Evolutionary conservation across 2,113 vertebrate species (phyloP).

Genomic region (Abramis brama): DNA sequence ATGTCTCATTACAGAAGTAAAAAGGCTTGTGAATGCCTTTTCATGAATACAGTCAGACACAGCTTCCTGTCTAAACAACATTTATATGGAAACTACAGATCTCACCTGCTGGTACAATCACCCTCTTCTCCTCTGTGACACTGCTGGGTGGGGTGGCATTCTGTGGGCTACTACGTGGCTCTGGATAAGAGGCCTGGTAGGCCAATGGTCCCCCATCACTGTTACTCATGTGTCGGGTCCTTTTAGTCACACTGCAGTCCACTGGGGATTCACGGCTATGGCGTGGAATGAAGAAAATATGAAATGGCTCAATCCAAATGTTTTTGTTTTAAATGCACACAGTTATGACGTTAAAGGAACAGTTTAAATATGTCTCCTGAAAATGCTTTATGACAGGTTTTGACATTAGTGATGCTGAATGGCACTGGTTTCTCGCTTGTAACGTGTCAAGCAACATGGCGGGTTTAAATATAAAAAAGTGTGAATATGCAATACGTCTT

Average conservation of each 20-base stretch:
- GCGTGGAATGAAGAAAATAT: background rate
- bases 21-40: background rate
- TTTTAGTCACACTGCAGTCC: conserved; percentile 76
- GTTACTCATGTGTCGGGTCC: conserved; percentile 75
- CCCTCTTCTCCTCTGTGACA: conserved; percentile 81
- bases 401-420: background rate
- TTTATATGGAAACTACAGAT: background rate
- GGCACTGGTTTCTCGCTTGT: background rate
- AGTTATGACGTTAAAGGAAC: background rate
- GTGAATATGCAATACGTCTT: background rate
- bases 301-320: background rate
- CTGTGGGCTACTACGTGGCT: conserved; percentile 74
- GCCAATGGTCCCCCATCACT: conserved; percentile 68
- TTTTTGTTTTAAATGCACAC: background rate
- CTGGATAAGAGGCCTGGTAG: conserved; percentile 75
- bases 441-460: background rate
- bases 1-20: background rate
- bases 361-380: background rate
- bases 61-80: background rate
- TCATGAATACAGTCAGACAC: background rate
- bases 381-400: background rate
- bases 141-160: conserved; percentile 65
- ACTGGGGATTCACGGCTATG: conserved; percentile 77
- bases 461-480: background rate
- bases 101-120: conserved; percentile 84